A percentile compares a stretch with the other conserved stretches of the same genome.
These are phyloP conservation scores for Poecile atricapillus DNA, from an alignment of 2,113 vertebrate genomes.

Conservation along the genomic window DNA sequence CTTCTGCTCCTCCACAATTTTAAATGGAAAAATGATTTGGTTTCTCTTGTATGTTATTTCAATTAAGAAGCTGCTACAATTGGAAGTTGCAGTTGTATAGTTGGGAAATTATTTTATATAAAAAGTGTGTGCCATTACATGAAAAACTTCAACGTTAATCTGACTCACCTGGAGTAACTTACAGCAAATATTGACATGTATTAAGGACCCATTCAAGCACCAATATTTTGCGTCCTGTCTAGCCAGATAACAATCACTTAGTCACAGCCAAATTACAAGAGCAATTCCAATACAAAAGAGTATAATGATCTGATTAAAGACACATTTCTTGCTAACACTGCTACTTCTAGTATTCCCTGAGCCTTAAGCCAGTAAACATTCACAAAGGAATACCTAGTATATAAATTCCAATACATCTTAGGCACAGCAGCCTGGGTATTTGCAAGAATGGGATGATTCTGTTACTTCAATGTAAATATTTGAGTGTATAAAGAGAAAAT, in stretches of 20 bases:
- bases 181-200: background rate
- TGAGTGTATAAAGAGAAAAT: background rate
- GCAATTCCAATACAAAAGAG: background rate
- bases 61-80: background rate
- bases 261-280: background rate
- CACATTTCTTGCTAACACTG: background rate
- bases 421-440: background rate
- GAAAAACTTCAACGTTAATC: background rate
- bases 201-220: background rate
- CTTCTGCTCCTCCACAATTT: background rate
- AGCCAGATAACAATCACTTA: background rate
- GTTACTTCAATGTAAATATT: background rate
- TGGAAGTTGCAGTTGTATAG: background rate
- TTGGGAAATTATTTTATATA: background rate
- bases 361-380: background rate
- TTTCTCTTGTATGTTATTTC: background rate
- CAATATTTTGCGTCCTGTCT: background rate
- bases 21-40: background rate
- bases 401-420: background rate
- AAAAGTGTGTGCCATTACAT: background rate
- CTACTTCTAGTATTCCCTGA: background rate
- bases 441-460: background rate
- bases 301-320: background rate
- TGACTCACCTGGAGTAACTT: background rate
- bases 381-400: background rate